Conservation (phyloP, 1,140 invertebrate genomes). For the Drosophila lowei region DNA sequence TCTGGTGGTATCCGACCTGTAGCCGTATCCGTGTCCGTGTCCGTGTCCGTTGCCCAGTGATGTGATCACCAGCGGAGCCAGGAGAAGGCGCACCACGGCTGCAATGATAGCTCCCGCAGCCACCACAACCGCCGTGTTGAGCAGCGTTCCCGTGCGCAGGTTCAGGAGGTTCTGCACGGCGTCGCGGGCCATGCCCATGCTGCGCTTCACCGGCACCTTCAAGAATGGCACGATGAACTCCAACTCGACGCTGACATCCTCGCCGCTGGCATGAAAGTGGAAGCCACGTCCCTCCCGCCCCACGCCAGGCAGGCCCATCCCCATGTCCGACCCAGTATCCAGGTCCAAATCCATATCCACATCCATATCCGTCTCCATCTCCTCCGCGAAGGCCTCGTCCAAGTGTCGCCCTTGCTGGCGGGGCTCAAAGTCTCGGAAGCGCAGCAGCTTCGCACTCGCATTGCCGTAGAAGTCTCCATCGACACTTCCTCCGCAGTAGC, state of each 20-base stretch:
- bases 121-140: slow-evolving; percentile 63
- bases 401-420: slow-evolving; percentile 20
- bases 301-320: too few relatives aligned
- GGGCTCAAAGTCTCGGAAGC: slow-evolving; percentile 75
- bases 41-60: slow-evolving; percentile 28
- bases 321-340: too few relatives aligned
- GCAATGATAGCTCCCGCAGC: slow-evolving; percentile 70
- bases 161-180: slow-evolving; percentile 60
- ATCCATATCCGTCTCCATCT: neutral
- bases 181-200: slow-evolving; percentile 58
- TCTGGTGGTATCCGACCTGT: slow-evolving; percentile 31
- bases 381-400: neutral
- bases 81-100: slow-evolving; percentile 53
- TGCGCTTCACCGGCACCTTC: slow-evolving; percentile 53
- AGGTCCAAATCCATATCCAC: too few relatives aligned
- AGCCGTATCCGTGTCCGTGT: slow-evolving; percentile 25
- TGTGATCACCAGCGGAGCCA: slow-evolving; percentile 57
- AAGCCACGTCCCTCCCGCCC: slow-evolving; percentile 64
- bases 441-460: slow-evolving; percentile 43
- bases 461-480: slow-evolving; percentile 44
- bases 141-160: slow-evolving; percentile 50
- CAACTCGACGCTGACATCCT: slow-evolving; percentile 71
- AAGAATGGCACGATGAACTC: slow-evolving; percentile 75
- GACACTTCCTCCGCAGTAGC: slow-evolving; percentile 19
- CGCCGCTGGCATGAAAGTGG: slow-evolving; percentile 67